These are phyloP conservation scores for Squalus acanthias DNA, from an alignment of 2,797 vertebrate genomes.

Conservation along the genomic window DNA sequence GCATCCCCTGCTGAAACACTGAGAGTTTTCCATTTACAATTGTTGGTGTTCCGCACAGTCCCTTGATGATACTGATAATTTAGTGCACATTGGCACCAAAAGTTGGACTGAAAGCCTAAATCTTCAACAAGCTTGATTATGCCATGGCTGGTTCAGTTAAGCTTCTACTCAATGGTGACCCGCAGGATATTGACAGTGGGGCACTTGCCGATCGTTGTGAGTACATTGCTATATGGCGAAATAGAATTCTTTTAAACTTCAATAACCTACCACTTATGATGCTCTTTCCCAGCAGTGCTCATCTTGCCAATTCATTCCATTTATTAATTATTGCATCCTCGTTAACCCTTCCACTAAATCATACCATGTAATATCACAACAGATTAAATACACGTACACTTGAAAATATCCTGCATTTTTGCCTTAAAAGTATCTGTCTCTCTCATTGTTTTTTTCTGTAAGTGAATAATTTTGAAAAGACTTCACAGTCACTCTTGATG, in stretches of 20 bases:
- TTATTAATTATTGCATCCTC: not conserved
- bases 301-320: not conserved
- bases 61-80: not conserved
- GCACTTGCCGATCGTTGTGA: not conserved
- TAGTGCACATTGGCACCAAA: not conserved
- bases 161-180: not conserved
- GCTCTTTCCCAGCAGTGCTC: not conserved
- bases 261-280: not conserved
- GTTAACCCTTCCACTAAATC: not conserved
- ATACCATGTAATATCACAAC: not conserved
- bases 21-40: not conserved
- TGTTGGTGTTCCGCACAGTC: too few relatives aligned
- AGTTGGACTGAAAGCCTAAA: not conserved
- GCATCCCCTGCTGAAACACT: not conserved
- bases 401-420: not conserved
- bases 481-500: not conserved
- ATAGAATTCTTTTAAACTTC: not conserved
- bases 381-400: not conserved
- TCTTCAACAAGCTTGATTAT: not conserved
- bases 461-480: not conserved
- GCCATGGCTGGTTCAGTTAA: not conserved
- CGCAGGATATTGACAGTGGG: not conserved
- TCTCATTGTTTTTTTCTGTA: constrained; percentile 9
- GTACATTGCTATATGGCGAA: not conserved
- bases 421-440: not conserved